phyloP scores from a whole-genome alignment of 92 coral and sea anemone species.

The Zoanthus sansibaricus region DNA sequence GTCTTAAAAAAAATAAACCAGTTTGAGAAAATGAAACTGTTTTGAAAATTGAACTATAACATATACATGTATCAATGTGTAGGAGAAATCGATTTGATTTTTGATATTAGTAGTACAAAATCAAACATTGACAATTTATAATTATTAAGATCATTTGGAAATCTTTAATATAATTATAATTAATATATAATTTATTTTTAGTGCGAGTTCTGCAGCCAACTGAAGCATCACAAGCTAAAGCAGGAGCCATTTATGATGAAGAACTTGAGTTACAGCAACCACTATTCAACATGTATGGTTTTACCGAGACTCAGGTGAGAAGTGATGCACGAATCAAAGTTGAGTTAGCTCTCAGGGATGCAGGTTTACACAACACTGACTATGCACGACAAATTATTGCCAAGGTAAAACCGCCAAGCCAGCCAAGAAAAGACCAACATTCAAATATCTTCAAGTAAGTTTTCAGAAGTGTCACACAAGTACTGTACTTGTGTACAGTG shows the following conservation, averaged over 20 bases:
- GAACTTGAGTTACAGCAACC: conserved; percentile 96
- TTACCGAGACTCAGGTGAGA: conserved; percentile 79
- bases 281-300: conserved; percentile 86
- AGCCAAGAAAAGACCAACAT: conserved; percentile 91
- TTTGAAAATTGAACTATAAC: too few relatives aligned
- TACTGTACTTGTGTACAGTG: too few relatives aligned
- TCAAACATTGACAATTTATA: not conserved
- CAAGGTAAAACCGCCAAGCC: conserved; percentile 86
- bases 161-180: not conserved
- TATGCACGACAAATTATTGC: conserved; percentile 92
- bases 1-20: too few relatives aligned
- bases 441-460: conserved; percentile 85
- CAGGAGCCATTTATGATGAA: conserved; percentile 83
- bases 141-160: too few relatives aligned
- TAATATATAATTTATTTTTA: not conserved
- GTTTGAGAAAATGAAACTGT: too few relatives aligned
- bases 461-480: not conserved
- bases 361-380: conserved; percentile 91
- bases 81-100: too few relatives aligned
- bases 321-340: conserved; percentile 86
- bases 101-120: not conserved
- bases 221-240: conserved; percentile 92
- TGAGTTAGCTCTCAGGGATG: conserved; percentile 90
- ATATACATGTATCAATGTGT: too few relatives aligned
- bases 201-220: conserved; percentile 81